Evolutionary conservation across 2,113 vertebrate species (phyloP).

Genomic region (Acanthisitta chloris): DNA sequence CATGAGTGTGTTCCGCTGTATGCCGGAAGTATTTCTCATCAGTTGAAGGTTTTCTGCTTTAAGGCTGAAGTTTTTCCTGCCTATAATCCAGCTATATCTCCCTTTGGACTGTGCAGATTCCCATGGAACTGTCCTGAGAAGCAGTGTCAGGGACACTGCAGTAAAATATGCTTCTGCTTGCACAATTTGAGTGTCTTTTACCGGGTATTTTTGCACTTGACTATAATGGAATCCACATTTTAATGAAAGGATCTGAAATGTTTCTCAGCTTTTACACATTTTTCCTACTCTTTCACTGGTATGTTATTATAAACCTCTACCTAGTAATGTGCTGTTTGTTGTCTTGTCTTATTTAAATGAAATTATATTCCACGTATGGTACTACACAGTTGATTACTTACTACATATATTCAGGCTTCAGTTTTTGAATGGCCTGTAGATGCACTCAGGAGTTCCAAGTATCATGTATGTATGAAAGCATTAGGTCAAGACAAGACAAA

Average conservation of each 20-base stretch:
- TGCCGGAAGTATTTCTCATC: background rate
- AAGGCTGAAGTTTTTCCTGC: background rate
- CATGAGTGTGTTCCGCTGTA: background rate
- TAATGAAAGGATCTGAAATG: background rate
- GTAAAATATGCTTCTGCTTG: background rate
- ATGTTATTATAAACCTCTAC: background rate
- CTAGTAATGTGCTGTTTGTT: background rate
- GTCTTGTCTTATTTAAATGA: background rate
- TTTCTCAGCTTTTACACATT: background rate
- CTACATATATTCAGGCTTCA: background rate
- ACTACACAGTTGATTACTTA: background rate
- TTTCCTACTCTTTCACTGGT: background rate
- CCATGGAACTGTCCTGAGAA: background rate
- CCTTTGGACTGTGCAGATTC: background rate
- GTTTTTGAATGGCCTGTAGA: background rate
- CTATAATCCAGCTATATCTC: fast-evolving
- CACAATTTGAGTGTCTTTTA: background rate
- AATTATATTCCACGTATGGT: background rate
- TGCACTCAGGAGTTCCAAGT: background rate
- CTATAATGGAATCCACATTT: background rate
- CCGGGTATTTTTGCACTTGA: background rate
- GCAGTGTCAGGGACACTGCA: background rate
- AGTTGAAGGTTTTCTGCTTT: background rate
- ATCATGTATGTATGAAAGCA: background rate
- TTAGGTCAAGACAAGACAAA: slow-evolving; percentile 35